Evolutionary conservation across 1,140 invertebrate species (phyloP).

Genomic region (Drosophila ficusphila): DNA sequence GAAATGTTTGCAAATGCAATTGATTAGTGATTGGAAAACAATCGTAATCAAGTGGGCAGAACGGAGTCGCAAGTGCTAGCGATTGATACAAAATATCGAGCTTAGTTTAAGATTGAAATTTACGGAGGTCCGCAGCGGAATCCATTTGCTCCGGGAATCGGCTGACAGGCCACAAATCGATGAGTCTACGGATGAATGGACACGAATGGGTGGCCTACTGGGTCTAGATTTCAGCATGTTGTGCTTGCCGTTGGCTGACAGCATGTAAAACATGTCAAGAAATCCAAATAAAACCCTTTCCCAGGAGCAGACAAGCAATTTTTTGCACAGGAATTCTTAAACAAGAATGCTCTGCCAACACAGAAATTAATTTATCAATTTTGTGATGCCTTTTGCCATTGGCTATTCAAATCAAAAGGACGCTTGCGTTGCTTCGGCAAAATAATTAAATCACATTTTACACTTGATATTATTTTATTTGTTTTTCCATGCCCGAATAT

Average conservation of each 20-base stretch:
- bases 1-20: conserved; percentile 13
- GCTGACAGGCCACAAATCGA: conserved; percentile 47
- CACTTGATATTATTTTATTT: conserved; percentile 2
- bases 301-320: conserved; percentile 15
- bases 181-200: conserved; percentile 7
- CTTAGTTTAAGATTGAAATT: conserved; percentile 24
- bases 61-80: neutral
- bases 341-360: conserved; percentile 9
- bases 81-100: conserved; percentile 19
- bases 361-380: conserved; percentile 36
- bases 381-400: neutral
- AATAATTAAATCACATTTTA: conserved; percentile 16
- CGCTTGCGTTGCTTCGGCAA: neutral
- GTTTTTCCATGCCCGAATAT: neutral
- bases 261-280: conserved; percentile 35
- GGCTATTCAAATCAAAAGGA: neutral
- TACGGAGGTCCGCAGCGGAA: conserved; percentile 8
- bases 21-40: conserved; percentile 23
- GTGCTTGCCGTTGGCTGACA: neutral
- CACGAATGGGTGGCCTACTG: conserved; percentile 25
- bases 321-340: neutral
- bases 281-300: conserved; percentile 12
- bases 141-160: neutral
- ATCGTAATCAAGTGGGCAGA: conserved; percentile 5
- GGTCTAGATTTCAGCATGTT: conserved; percentile 19